Conservation (phyloP, 2,797 vertebrate species). For the Eulemur albifrons region DNA sequence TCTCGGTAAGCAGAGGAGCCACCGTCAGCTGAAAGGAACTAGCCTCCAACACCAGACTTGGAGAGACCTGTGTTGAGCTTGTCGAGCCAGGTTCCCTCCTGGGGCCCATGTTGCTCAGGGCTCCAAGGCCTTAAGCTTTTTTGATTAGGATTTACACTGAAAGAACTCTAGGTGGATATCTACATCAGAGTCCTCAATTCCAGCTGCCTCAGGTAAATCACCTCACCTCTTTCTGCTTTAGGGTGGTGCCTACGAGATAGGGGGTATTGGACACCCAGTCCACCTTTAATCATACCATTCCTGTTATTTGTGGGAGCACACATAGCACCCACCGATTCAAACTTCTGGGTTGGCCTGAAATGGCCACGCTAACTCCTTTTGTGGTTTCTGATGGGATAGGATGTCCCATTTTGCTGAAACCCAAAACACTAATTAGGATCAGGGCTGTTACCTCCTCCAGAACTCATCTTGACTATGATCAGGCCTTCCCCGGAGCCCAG, state of each 20-base stretch:
- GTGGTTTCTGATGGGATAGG: not conserved
- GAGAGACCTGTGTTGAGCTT: not conserved
- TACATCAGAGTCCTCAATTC: not conserved
- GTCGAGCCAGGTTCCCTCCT: not conserved
- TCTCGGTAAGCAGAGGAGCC: not conserved
- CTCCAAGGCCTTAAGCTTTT: not conserved
- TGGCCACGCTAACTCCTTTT: not conserved
- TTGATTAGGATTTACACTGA: not conserved
- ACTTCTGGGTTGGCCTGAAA: not conserved
- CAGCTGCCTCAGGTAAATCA: not conserved
- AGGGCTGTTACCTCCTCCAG: conserved; percentile 92
- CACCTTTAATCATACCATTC: not conserved
- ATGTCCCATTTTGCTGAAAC: not conserved
- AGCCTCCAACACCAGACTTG: not conserved
- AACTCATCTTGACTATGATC: conserved; percentile 95
- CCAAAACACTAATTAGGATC: not conserved
- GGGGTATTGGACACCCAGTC: not conserved
- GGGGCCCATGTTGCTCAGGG: not conserved
- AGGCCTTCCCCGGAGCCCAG: conserved; percentile 95
- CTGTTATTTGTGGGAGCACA: not conserved
- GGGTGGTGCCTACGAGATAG: not conserved
- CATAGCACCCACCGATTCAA: not conserved
- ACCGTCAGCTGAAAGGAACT: not conserved
- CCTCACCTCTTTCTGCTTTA: not conserved
- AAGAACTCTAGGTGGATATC: not conserved